A percentile compares a stretch with the other conserved stretches of the same genome.
Conservation (phyloP, 2,888 invertebrate genomes). For the Carterocephalus palaemon region DNA sequence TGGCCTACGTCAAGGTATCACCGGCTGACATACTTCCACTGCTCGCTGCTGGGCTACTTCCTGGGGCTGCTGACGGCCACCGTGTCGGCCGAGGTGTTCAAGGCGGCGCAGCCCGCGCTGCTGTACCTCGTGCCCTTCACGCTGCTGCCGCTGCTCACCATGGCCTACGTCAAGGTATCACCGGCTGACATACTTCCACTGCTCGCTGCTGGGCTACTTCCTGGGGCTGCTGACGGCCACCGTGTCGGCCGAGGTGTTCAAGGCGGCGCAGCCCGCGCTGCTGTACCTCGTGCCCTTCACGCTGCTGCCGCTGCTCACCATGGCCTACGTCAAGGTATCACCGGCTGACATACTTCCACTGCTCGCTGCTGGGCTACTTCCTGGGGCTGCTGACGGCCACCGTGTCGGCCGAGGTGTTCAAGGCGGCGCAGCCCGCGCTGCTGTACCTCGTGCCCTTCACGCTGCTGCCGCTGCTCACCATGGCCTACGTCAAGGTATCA, state of each 20-base stretch:
- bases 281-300: slow-evolving; percentile 98
- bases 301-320: slow-evolving; percentile 95
- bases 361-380: slow-evolving; percentile 98
- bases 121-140: slow-evolving; percentile 98
- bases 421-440: slow-evolving; percentile 98
- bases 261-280: slow-evolving; percentile 98
- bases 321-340: slow-evolving; percentile 98
- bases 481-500: slow-evolving; percentile 98
- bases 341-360: slow-evolving; percentile 97
- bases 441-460: slow-evolving; percentile 98
- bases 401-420: slow-evolving; percentile 98
- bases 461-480: slow-evolving; percentile 95
- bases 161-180: slow-evolving; percentile 98
- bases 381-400: slow-evolving; percentile 97
- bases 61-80: slow-evolving; percentile 97
- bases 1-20: slow-evolving; percentile 98
- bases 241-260: slow-evolving; percentile 98
- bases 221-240: slow-evolving; percentile 97
- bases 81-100: slow-evolving; percentile 98
- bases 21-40: slow-evolving; percentile 97
- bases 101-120: slow-evolving; percentile 98
- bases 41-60: slow-evolving; percentile 98
- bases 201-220: slow-evolving; percentile 98
- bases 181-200: slow-evolving; percentile 97
- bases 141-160: slow-evolving; percentile 95